phyloP scores from a whole-genome alignment of 2,113 vertebrate genomes.

The Eonycteris spelaea region DNA sequence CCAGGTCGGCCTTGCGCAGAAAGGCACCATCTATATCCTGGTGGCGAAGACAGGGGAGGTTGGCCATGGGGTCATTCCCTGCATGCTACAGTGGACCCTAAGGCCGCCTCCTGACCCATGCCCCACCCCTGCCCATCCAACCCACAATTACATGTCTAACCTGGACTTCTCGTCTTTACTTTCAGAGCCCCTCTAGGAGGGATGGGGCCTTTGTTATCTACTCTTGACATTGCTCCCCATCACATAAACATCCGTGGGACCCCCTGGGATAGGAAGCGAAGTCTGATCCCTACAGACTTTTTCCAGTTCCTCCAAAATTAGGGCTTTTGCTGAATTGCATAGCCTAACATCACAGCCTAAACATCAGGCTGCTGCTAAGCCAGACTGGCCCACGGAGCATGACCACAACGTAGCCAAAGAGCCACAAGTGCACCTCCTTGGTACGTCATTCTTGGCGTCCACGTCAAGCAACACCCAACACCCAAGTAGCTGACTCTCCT shows the following conservation, averaged over 20 bases:
- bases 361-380: neutral
- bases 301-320: neutral
- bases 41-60: neutral
- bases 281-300: neutral
- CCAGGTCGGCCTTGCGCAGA: constrained; percentile 91
- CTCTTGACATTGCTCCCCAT: neutral
- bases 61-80: accelerated
- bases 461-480: too few relatives aligned
- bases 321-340: neutral
- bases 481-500: neutral
- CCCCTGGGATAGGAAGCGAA: neutral
- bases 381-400: neutral
- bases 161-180: neutral
- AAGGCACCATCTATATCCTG: constrained; percentile 89
- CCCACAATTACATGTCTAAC: neutral
- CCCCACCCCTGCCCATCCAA: neutral
- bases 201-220: neutral
- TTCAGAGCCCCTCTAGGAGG: neutral
- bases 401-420: neutral
- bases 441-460: neutral
- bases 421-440: accelerated
- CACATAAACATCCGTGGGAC: neutral
- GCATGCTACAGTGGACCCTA: too few relatives aligned
- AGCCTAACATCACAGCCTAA: neutral
- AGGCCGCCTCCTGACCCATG: neutral